Base-by-base conservation (phyloP, 2,797 vertebrate species). In the Lophotriccus pileatus region DNA sequence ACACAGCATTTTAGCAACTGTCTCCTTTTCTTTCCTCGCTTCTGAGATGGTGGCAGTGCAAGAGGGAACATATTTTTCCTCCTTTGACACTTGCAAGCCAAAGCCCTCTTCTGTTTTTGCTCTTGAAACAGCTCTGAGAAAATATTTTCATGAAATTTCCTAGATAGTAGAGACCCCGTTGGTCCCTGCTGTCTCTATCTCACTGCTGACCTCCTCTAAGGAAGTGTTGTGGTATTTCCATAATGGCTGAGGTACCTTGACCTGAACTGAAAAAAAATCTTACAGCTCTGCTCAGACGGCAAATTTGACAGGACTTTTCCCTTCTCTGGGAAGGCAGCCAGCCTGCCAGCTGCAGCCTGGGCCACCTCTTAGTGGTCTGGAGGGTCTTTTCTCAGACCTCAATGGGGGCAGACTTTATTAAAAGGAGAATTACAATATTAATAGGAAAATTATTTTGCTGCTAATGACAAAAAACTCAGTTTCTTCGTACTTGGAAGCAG, bases 401-500 rank as follows among this genome's bases (percentile, higher is more conserved):
- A 60, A 0, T 36, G 75, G 89, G 30, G 79, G 62, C 72, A 89
- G 83, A n/a, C 47, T 85, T 95, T 89, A 94, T 94, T 96, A 93
- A 97, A 94, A 92, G 94, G 84, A 94, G 89, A 97, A 97, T 97
- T 97, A 94, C 70, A 97, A 96, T 96, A 98, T 97, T 98, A 98
- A 98, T 94, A 97, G 95, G 94, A 94, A 95, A 96, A 91, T 88
- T 93, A 93, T 91, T 97, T 83, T 97, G 95, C 96, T 95, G 86
- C 79, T 96, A 97, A 97, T 96, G 94, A 96, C 87, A 94, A 94
- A 96, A 83, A 91, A 83, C 85, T 97, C 88, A 47, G 68, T 93
- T 92, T 79, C 89, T 89, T 94, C 62, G 30, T 87, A 91, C 86
- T 95, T 94, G 90, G 96, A 95, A 90, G 60, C 41, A 86, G 85